Conservation (phyloP, 2,888 invertebrate genomes). For the Drosophila ezoana region DNA sequence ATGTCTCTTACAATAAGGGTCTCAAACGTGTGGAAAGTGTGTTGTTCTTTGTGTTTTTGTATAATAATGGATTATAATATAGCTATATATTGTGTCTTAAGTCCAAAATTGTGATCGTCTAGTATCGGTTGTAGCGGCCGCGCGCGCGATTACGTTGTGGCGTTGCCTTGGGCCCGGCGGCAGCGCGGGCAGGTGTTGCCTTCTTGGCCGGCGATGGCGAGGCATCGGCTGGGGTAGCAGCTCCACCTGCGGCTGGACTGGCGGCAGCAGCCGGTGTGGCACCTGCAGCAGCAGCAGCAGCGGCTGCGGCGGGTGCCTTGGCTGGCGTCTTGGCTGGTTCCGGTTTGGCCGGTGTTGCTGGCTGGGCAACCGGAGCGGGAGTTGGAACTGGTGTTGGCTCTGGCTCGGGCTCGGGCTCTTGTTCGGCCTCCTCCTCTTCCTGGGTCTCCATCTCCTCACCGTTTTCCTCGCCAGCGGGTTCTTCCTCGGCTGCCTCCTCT, state of each 20-base stretch:
- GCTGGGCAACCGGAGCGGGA: slow-evolving; percentile 54
- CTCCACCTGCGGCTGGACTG: slow-evolving; percentile 62
- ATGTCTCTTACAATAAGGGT: slow-evolving; percentile 13
- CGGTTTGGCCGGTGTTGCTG: slow-evolving; percentile 54
- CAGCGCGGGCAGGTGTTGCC: slow-evolving; percentile 71
- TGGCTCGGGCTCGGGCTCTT: slow-evolving; percentile 62
- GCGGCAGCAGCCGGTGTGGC: slow-evolving; percentile 32
- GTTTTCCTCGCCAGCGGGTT: slow-evolving; percentile 58
- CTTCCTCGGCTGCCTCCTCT: slow-evolving; percentile 79
- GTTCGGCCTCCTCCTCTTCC: slow-evolving; percentile 67
- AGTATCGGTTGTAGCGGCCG: slow-evolving; percentile 84
- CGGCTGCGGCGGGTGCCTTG: slow-evolving; percentile 61
- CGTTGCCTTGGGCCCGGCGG: slow-evolving; percentile 81
- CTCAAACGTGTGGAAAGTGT: slow-evolving; percentile 40
- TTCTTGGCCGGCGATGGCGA: slow-evolving; percentile 85
- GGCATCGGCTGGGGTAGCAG: slow-evolving; percentile 85
- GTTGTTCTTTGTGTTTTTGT: slow-evolving; percentile 12
- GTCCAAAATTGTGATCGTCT: slow-evolving; percentile 42
- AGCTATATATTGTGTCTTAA: slow-evolving; percentile 55
- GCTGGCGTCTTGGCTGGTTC: slow-evolving; percentile 53
- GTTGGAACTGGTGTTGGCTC: slow-evolving; percentile 66
- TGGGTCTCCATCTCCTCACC: slow-evolving; percentile 80
- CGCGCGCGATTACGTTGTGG: slow-evolving; percentile 84
- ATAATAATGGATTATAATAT: slow-evolving; percentile 40
- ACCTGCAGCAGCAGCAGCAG: slow-evolving; percentile 78